Percentiles rank a stretch among this genome's conserved stretches.
Conservation (phyloP, 2,888 invertebrate genomes). For the Pterostichus niger region DNA sequence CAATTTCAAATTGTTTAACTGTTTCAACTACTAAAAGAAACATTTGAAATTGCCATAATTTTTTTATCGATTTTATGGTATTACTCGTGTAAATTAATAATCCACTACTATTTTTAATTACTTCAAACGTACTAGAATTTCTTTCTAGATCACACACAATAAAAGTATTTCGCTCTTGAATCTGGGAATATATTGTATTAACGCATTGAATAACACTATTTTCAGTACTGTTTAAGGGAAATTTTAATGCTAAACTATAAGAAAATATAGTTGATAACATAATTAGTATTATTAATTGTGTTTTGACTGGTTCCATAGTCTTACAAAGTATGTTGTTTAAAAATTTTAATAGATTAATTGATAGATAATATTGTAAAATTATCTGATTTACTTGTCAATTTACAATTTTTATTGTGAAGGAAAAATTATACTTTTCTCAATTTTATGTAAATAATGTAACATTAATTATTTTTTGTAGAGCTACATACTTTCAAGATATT, state of each 20-base stretch:
- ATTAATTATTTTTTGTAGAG: no score
- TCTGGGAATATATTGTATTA: neutral
- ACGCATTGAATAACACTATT: constrained; percentile 11
- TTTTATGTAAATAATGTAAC: no score
- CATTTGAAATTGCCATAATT: constrained; percentile 73
- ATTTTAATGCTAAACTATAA: neutral
- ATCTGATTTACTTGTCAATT: no score
- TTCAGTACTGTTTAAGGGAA: neutral
- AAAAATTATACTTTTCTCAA: no score
- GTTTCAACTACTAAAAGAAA: constrained; percentile 78
- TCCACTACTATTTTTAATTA: neutral
- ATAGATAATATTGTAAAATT: neutral
- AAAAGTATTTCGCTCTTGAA: constrained; percentile 21
- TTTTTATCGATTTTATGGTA: neutral
- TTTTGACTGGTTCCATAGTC: neutral
- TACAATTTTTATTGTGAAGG: no score
- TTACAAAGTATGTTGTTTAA: neutral
- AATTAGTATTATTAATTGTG: neutral
- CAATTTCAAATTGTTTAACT: constrained; percentile 71
- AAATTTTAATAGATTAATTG: neutral
- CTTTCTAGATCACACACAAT: neutral
- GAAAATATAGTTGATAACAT: neutral
- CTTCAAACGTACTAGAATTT: constrained; percentile 8
- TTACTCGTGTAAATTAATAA: constrained; percentile 11
- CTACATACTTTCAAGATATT: no score